Base-by-base conservation (phyloP, 1,140 invertebrate genomes). In the Drosophila setifemur region DNA sequence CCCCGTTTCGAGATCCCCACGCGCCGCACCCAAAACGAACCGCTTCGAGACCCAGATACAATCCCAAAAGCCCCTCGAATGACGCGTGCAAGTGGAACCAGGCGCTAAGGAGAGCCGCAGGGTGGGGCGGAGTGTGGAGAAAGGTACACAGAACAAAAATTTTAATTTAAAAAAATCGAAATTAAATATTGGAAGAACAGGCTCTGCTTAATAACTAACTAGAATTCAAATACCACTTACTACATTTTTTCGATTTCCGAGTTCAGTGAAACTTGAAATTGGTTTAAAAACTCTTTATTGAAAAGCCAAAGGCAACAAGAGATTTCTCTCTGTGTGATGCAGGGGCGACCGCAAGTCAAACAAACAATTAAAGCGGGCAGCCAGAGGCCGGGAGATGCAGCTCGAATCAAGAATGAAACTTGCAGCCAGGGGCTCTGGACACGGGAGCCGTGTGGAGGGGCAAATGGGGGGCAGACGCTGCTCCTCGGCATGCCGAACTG, bases 311-410 rank as follows among this genome's bases (percentile, higher is more conserved):
- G 1, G 1, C 5, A 3, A 23, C 5, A 2, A 23, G 2, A 23
- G 21, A 19, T 69, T 43, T 60, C 16, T 50, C 21, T 26, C 67
- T 6, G 26, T 35, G 67, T 25, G 19, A 14, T 39, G 45, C 48
- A 44, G 45, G 42, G 57, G 45, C 70, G 78, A 69, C 73, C 63
- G 43, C 81, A 72, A 85, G 81, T 81, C 81, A 85, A 85, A 85
- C 75, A 85, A 85, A 85, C 81, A 85, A 85, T 85, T 85, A 86
- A 85, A 86, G 81, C 75, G 71, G 69, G 69, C 57, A 83, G 50
- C 57, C 31, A 35, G 16, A 43, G 55, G 31, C 53, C 49, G 78
- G 25, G 66, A 73, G 66, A 58, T 48, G 54, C 63, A 71, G 50
- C 37, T 29, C 63, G 61, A 71, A 71, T 31, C 39, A 64, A 75